phyloP scores from a whole-genome alignment of 2,888 invertebrate species.

The Chymomyza procnemis region DNA sequence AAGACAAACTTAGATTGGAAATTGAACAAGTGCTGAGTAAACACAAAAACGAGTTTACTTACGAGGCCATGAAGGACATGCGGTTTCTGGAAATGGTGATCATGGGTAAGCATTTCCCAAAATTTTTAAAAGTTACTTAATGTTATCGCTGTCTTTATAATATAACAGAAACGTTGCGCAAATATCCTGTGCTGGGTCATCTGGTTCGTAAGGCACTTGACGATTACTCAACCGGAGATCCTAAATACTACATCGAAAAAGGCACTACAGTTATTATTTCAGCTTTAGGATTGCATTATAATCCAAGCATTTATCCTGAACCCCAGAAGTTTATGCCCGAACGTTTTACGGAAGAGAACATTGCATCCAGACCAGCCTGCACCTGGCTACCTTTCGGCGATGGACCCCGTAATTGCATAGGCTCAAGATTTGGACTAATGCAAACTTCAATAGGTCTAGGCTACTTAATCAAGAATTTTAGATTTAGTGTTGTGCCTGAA shows the following conservation, averaged over 20 bases:
- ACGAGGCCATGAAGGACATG: slow-evolving; percentile 57
- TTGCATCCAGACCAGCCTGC: slow-evolving; percentile 70
- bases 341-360: slow-evolving; percentile 80
- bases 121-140: not conserved
- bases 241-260: slow-evolving; percentile 78
- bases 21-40: slow-evolving; percentile 31
- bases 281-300: slow-evolving; percentile 80
- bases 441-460: slow-evolving; percentile 31
- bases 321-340: slow-evolving; percentile 82
- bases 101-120: slow-evolving; percentile 31
- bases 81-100: slow-evolving; percentile 51
- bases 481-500: slow-evolving; percentile 18
- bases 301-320: slow-evolving; percentile 80
- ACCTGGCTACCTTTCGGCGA: slow-evolving; percentile 72
- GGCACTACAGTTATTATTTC: slow-evolving; percentile 79
- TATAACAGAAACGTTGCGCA: slow-evolving; percentile 80
- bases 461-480: slow-evolving; percentile 28
- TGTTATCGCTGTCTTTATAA: slow-evolving; percentile 33
- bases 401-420: slow-evolving; percentile 73
- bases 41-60: slow-evolving; percentile 48
- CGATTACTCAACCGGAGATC: slow-evolving; percentile 52
- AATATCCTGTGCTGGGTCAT: slow-evolving; percentile 79
- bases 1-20: slow-evolving; percentile 42
- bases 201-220: slow-evolving; percentile 77
- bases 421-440: slow-evolving; percentile 47